Evolutionary conservation across 2,888 invertebrate genomes (phyloP).

Genomic region (Epirrhoe tristata): DNA sequence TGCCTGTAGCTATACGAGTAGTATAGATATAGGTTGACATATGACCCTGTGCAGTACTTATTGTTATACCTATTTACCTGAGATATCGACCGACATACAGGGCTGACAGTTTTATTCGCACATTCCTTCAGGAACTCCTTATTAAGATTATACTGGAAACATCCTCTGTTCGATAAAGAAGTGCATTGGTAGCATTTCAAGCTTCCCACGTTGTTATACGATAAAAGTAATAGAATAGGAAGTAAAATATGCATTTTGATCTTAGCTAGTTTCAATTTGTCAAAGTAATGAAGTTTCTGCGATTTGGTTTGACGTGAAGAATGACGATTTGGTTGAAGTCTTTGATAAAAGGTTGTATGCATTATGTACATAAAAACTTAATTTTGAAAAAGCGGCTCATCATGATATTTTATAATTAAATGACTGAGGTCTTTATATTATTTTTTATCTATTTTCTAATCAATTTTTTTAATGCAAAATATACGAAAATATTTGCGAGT

Average conservation of each 20-base stretch:
- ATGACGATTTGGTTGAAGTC: too few relatives aligned
- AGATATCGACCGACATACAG: conserved; percentile 67
- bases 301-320: conserved; percentile 10
- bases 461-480: too few relatives aligned
- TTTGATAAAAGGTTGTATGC: conserved; percentile 1
- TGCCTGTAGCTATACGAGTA: too few relatives aligned
- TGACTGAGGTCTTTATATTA: too few relatives aligned
- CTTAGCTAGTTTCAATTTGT: conserved; percentile 2
- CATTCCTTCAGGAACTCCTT: conserved; percentile 60
- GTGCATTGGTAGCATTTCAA: conserved; percentile 76
- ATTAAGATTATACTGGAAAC: conserved; percentile 62
- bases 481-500: too few relatives aligned
- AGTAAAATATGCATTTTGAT: conserved; percentile 18
- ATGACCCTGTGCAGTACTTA: background rate
- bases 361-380: background rate
- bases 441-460: too few relatives aligned
- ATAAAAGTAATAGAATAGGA: conserved; percentile 43
- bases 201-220: conserved; percentile 46
- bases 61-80: conserved; percentile 52
- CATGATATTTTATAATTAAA: too few relatives aligned
- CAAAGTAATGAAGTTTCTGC: conserved; percentile 5
- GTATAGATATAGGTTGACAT: too few relatives aligned
- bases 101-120: conserved; percentile 40
- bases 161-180: conserved; percentile 55
- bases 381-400: background rate